phyloP scores from a whole-genome alignment of 1,140 invertebrate genomes.

The Rhynchophorus ferrugineus region DNA sequence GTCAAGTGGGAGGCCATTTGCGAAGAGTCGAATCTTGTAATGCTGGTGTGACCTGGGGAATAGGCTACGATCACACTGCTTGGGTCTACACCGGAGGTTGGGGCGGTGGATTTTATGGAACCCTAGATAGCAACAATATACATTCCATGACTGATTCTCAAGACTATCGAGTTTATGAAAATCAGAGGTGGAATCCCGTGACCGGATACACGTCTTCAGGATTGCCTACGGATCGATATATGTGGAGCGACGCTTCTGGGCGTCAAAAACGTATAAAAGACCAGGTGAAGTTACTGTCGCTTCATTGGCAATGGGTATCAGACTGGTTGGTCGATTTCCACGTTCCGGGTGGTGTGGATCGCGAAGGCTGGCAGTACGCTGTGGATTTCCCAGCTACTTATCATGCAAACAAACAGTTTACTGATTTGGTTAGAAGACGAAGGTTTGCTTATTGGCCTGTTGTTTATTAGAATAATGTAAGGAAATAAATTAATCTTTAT shows the following conservation, averaged over 20 bases:
- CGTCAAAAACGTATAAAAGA: constrained; percentile 74
- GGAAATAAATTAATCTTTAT: constrained; percentile 35
- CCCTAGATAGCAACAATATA: constrained; percentile 58
- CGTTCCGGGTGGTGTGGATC: constrained; percentile 79
- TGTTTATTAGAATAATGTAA: not conserved
- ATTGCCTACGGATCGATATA: constrained; percentile 78
- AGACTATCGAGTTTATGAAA: constrained; percentile 84
- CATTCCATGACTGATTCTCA: constrained; percentile 75
- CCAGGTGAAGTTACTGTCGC: constrained; percentile 73
- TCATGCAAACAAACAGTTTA: constrained; percentile 76
- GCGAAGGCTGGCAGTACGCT: constrained; percentile 91
- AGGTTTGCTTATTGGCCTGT: constrained; percentile 9
- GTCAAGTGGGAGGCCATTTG: constrained; percentile 75
- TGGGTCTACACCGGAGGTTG: constrained; percentile 83
- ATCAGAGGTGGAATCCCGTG: constrained; percentile 88
- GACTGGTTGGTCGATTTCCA: constrained; percentile 88
- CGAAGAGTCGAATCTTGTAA: constrained; percentile 66
- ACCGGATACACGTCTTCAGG: constrained; percentile 76
- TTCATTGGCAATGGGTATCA: constrained; percentile 84
- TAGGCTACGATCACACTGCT: constrained; percentile 70
- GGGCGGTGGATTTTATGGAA: constrained; percentile 63
- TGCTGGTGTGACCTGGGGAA: constrained; percentile 77
- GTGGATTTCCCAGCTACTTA: constrained; percentile 82
- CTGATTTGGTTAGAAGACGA: constrained; percentile 78
- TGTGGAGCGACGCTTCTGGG: constrained; percentile 84